Evolutionary conservation across 2,797 vertebrate species (phyloP), one percentile per base, ranked within the genome.

Genomic region (Parauchenoglanis ngamensis): DNA sequence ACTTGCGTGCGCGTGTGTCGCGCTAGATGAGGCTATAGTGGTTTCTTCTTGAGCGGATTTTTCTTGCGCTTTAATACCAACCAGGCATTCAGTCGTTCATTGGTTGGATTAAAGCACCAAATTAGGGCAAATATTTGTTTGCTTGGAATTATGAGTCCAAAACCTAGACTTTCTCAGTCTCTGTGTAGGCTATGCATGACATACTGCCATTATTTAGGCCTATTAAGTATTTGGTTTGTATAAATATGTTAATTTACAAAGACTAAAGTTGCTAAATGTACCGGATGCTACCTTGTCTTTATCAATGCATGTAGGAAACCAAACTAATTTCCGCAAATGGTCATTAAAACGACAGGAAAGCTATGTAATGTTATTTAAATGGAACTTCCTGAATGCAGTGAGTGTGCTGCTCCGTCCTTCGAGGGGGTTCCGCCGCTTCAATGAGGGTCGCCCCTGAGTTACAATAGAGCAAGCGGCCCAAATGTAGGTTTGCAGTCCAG

Each of bases 401-500:
- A 84, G 83, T 87, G 85, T 85, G 49, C 80, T 89, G 87, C 91
- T 93, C 87, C 82, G 52, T 84, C 89, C 90, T 86, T 78, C 67
- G 44, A 90, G 91, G 92, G 90, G 89, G 91, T 91, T 89, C 56
- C 54, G 68, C 65, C 56, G 77, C 68, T 84, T 83, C 81, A 90
- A 83, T 92, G 84, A 91, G 91, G 84, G 89, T 89, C 88, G 85
- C 68, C 87, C 89, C 87, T 85, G 86, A 87, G 89, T 89, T 92
- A 90, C 92, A 92, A 93, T 92, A 87, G 90, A 87, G 28, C 67
- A 83, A 89, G 90, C 72, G 86, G 87, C 85, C 85, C 90, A 93
- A 92, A 93, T 91, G 78, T 93, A 92, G 92, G 92, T 93, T 92
- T 92, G 91, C 89, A 90, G 49, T 61, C 90, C 90, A 87, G 83